phyloP scores from a whole-genome alignment of 1,140 invertebrate species.

The Drosophila pallidifrons region DNA sequence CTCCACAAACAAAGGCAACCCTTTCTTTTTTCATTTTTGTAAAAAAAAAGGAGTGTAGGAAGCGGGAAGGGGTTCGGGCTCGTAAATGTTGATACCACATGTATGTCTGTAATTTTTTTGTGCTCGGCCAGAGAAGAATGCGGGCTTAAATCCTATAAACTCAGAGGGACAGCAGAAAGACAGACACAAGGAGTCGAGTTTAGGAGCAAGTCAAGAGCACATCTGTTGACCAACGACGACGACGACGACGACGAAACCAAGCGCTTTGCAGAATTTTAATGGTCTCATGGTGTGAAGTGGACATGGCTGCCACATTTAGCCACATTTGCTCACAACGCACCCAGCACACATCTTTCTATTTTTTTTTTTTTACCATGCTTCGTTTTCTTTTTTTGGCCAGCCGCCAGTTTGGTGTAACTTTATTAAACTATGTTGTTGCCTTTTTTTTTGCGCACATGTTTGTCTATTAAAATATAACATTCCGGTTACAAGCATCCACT shows the following conservation, averaged over 20 bases:
- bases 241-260: conserved; percentile 6
- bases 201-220: conserved; percentile 43
- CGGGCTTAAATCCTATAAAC: conserved; percentile 67
- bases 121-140: conserved; percentile 52
- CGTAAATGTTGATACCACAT: conserved; percentile 41
- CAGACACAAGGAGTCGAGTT: too few relatives aligned
- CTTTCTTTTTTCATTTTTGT: conserved; percentile 41
- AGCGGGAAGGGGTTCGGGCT: conserved; percentile 1
- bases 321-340: conserved; percentile 20
- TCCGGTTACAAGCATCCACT: conserved; percentile 12
- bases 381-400: conserved; percentile 27
- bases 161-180: not conserved
- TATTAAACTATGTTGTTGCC: conserved; percentile 45
- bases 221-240: conserved; percentile 44
- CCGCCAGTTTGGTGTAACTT: conserved; percentile 48
- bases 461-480: conserved; percentile 49
- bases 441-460: conserved; percentile 29
- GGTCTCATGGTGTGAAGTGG: conserved; percentile 50
- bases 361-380: not conserved
- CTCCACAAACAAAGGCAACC: conserved; percentile 69
- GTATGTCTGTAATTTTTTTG: conserved; percentile 43
- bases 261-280: conserved; percentile 49
- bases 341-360: conserved; percentile 11
- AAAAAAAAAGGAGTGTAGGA: not conserved
- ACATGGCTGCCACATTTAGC: conserved; percentile 46